phyloP scores from a whole-genome alignment of 2,113 vertebrate genomes.

The Scomber colias region DNA sequence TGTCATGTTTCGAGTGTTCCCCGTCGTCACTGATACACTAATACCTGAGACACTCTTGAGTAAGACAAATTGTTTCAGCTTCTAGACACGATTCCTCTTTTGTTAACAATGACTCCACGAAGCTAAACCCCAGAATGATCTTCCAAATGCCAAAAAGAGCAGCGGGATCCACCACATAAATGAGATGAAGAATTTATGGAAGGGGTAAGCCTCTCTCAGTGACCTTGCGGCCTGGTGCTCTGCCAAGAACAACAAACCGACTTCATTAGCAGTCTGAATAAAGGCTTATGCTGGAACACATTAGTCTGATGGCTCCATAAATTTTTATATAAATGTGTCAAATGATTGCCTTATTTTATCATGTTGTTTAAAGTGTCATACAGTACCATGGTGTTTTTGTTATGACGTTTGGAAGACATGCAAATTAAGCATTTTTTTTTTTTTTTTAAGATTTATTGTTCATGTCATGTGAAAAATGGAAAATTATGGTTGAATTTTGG shows the following conservation, averaged over 20 bases:
- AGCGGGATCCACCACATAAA: slow-evolving; percentile 26
- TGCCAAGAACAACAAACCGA: slow-evolving; percentile 67
- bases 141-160: slow-evolving; percentile 9
- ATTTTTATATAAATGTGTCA: slow-evolving; percentile 49
- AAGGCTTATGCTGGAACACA: slow-evolving; percentile 53
- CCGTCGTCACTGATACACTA: slow-evolving; percentile 40
- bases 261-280: slow-evolving; percentile 62
- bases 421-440: neutral
- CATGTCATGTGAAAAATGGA: neutral
- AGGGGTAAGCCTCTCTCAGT: slow-evolving; percentile 7
- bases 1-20: slow-evolving; percentile 23
- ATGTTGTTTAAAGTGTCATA: slow-evolving; percentile 9
- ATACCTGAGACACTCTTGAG: slow-evolving; percentile 37
- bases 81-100: slow-evolving; percentile 20
- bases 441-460: neutral
- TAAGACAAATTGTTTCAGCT: slow-evolving; percentile 39
- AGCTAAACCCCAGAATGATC: neutral
- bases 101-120: slow-evolving; percentile 32
- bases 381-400: neutral
- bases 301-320: slow-evolving; percentile 67
- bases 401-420: slow-evolving; percentile 9
- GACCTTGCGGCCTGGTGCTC: slow-evolving; percentile 54
- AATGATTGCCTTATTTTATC: slow-evolving; percentile 29
- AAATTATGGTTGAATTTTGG: neutral
- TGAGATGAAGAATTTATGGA: slow-evolving; percentile 51